Evolutionary conservation across 2,797 vertebrate species (phyloP).

Genomic region (Anniella stebbinsi): DNA sequence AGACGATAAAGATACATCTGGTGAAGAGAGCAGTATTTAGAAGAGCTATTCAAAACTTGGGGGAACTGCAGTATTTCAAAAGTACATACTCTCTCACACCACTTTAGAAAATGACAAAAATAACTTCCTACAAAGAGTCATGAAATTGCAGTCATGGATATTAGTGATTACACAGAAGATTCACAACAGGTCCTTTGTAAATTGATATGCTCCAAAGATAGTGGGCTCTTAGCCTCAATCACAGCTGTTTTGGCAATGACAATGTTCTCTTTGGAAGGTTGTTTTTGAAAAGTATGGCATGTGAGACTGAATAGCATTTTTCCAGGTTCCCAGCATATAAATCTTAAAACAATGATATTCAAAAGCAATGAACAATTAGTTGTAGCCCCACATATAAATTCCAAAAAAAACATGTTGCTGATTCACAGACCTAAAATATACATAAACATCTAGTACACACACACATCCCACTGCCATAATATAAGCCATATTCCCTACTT

Average conservation of each 20-base stretch:
- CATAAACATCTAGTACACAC: background rate
- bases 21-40: slow-evolving; percentile 70
- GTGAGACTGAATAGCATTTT: slow-evolving; percentile 1
- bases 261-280: slow-evolving; percentile 5
- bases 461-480: background rate
- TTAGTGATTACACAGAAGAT: slow-evolving; percentile 15
- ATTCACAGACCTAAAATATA: background rate
- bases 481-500: background rate
- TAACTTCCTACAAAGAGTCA: slow-evolving; percentile 3
- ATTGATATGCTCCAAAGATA: background rate
- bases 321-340: background rate
- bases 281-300: background rate
- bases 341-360: slow-evolving; percentile 18
- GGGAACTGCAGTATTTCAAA: slow-evolving; percentile 70
- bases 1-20: slow-evolving; percentile 77
- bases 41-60: slow-evolving; percentile 77
- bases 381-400: background rate
- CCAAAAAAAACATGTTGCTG: background rate
- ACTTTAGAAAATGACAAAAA: slow-evolving; percentile 52
- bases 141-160: background rate
- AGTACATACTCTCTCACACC: slow-evolving; percentile 68
- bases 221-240: slow-evolving; percentile 10
- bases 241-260: background rate
- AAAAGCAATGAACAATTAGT: background rate
- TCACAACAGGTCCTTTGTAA: slow-evolving; percentile 21